Conservation (phyloP, 2,113 vertebrate genomes). For the Bos indicus region DNA sequence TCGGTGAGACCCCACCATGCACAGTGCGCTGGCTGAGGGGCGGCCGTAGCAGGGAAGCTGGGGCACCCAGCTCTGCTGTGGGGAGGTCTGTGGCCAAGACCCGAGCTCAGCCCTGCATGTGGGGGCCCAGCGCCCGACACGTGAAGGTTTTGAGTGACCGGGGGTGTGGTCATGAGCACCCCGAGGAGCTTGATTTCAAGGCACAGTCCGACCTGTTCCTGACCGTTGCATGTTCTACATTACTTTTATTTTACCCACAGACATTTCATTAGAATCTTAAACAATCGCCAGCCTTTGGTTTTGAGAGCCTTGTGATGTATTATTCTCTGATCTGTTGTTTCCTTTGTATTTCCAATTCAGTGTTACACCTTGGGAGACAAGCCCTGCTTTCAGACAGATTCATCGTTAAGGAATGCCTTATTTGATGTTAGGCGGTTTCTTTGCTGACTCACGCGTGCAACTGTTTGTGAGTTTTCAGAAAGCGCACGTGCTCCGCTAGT, state of each 20-base stretch:
- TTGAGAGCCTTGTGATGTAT: background rate
- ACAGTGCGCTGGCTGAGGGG: background rate
- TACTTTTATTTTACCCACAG: background rate
- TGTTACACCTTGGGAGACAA: background rate
- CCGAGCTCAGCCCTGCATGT: rapidly evolving
- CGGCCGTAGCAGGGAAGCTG: rapidly evolving
- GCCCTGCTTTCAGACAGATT: background rate
- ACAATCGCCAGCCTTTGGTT: background rate
- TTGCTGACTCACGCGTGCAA: rapidly evolving
- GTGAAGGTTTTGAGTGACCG: background rate
- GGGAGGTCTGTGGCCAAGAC: too few relatives aligned
- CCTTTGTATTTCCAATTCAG: background rate
- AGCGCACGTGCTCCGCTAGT: background rate
- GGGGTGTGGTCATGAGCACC: background rate
- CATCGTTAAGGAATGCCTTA: background rate
- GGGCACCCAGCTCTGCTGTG: background rate
- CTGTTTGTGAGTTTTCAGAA: background rate
- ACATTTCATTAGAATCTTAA: background rate
- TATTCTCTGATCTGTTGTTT: background rate
- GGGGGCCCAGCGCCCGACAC: rapidly evolving
- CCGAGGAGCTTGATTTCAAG: too few relatives aligned
- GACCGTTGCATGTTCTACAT: rapidly evolving
- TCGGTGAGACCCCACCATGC: rapidly evolving
- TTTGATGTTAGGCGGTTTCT: background rate
- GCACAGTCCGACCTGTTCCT: background rate